These are phyloP conservation scores for Bradypodion pumilum DNA, from an alignment of 2,797 vertebrate genomes.

Conservation along the genomic window DNA sequence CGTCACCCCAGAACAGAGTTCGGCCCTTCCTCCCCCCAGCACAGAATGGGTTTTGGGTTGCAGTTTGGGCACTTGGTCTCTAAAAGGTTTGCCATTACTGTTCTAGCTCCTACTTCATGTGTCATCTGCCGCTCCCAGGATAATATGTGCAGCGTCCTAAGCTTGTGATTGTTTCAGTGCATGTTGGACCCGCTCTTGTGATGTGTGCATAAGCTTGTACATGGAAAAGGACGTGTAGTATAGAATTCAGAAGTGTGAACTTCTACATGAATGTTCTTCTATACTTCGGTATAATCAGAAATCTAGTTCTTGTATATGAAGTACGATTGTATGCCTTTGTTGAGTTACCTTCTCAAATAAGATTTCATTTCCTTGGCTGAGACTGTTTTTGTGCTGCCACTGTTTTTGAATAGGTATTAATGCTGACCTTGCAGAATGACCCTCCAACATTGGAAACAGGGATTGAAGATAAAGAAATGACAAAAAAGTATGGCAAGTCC, in stretches of 20 bases:
- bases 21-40: too few relatives aligned
- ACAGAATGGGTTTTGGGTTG: too few relatives aligned
- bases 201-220: neutral
- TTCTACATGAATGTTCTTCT: too few relatives aligned
- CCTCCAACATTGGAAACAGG: slow-evolving; percentile 93
- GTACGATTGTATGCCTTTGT: neutral
- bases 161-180: neutral
- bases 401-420: slow-evolving; percentile 86
- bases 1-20: too few relatives aligned
- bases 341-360: too few relatives aligned
- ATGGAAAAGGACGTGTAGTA: neutral
- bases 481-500: slow-evolving; percentile 97
- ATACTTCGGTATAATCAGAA: neutral
- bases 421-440: slow-evolving; percentile 96
- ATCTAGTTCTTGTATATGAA: neutral
- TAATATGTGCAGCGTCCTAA: neutral
- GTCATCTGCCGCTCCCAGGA: neutral
- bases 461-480: slow-evolving; percentile 95
- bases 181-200: neutral
- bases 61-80: too few relatives aligned
- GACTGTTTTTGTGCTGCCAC: slow-evolving; percentile 7
- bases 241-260: neutral
- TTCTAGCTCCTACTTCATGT: too few relatives aligned
- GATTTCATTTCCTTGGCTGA: slow-evolving; percentile 7
- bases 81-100: too few relatives aligned